Conservation (phyloP, 1,140 invertebrate genomes). For the Zaprionus davidi region DNA sequence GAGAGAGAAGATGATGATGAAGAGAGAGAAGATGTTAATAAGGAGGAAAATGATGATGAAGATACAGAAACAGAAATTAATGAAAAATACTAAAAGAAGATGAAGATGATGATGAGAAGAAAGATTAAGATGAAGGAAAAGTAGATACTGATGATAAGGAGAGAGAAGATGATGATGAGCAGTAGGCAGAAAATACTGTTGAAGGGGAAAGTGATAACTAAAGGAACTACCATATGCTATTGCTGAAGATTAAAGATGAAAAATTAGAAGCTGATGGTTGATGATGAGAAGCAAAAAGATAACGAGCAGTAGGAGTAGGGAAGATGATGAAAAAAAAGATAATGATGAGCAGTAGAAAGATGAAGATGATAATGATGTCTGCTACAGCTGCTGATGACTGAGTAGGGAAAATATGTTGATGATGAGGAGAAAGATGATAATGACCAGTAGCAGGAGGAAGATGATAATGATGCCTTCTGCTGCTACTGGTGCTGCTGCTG, state of each 20-base stretch:
- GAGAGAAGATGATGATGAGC: background rate
- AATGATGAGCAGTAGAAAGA: background rate
- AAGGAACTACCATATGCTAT: no score
- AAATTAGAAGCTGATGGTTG: no score
- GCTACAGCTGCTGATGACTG: no score
- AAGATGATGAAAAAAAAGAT: no score
- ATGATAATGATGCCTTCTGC: slow-evolving; percentile 4
- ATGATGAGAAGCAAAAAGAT: background rate
- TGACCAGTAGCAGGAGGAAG: background rate
- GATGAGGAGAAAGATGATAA: no score
- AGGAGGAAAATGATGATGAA: background rate
- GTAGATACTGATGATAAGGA: background rate
- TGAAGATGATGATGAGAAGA: background rate
- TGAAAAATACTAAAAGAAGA: no score
- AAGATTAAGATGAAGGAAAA: background rate
- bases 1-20: background rate
- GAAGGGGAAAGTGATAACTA: background rate
- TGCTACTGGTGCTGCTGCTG: slow-evolving; percentile 6
- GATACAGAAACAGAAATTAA: no score
- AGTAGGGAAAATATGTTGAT: no score
- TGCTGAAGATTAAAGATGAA: no score
- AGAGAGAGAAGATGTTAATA: background rate
- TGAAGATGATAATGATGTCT: slow-evolving; percentile 9
- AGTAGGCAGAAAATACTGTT: background rate
- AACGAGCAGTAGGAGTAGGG: background rate